Evolutionary conservation across 2,797 vertebrate species (phyloP).

Genomic region (Propithecus deckenii): DNA sequence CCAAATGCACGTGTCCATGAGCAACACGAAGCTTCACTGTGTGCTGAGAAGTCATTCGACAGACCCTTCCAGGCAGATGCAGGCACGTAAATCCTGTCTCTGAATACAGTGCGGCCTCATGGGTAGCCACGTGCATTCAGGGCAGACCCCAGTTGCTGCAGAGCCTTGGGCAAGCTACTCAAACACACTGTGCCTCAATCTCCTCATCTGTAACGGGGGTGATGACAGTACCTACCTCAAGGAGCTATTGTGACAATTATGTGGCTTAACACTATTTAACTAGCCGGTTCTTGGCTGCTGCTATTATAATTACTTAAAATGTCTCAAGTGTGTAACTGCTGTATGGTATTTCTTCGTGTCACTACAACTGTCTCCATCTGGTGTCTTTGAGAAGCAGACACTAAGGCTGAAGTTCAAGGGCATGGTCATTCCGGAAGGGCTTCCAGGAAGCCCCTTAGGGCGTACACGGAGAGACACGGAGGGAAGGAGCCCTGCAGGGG

Average conservation of each 20-base stretch:
- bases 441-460: background rate
- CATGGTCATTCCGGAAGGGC: background rate
- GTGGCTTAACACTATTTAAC: background rate
- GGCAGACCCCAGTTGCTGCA: background rate
- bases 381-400: background rate
- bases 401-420: background rate
- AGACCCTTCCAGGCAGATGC: background rate
- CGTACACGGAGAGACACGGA: background rate
- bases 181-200: background rate
- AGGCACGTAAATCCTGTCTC: background rate
- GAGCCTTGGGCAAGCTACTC: background rate
- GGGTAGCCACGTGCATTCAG: background rate
- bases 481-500: background rate
- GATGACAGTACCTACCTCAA: background rate
- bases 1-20: background rate
- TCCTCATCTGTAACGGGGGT: no score
- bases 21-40: fast-evolving
- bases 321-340: background rate
- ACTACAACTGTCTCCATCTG: background rate
- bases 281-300: background rate
- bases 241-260: background rate
- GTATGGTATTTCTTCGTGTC: background rate
- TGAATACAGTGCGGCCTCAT: no score
- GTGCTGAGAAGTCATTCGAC: background rate
- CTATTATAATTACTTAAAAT: background rate